Conservation (phyloP, 2,797 vertebrate species). For the Parauchenoglanis punctatus region DNA sequence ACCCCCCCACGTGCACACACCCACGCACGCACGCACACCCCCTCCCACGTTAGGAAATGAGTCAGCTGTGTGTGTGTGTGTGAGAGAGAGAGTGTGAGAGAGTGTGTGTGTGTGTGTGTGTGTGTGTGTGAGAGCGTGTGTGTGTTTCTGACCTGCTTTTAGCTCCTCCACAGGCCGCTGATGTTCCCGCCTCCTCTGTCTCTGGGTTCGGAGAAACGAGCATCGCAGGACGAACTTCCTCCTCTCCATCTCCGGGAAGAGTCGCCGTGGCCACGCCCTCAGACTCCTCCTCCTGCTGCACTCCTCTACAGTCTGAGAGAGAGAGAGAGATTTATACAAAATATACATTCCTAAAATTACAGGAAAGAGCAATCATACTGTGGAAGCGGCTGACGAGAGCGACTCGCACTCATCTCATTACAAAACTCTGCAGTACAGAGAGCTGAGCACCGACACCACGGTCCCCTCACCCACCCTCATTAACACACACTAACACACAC, state of each 20-base stretch:
- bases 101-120: conserved; percentile 6
- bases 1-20: background rate
- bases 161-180: conserved; percentile 83
- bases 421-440: too few relatives aligned
- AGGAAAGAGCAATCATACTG: too few relatives aligned
- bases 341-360: too few relatives aligned
- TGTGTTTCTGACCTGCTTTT: conserved; percentile 85
- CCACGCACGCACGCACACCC: background rate
- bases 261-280: conserved; percentile 60
- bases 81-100: conserved; percentile 39
- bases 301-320: conserved; percentile 79
- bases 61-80: conserved; percentile 45
- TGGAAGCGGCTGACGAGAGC: too few relatives aligned
- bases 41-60: conserved; percentile 31
- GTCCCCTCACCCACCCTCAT: too few relatives aligned
- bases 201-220: conserved; percentile 78
- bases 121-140: conserved; percentile 39
- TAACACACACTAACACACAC: too few relatives aligned
- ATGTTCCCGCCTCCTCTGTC: conserved; percentile 77
- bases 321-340: background rate
- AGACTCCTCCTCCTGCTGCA: conserved; percentile 72
- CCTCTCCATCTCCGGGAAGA: conserved; percentile 69
- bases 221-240: conserved; percentile 77
- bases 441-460: too few relatives aligned
- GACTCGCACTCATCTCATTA: too few relatives aligned